Conservation (phyloP, 2,797 vertebrate genomes). For the Darevskia mixta region DNA sequence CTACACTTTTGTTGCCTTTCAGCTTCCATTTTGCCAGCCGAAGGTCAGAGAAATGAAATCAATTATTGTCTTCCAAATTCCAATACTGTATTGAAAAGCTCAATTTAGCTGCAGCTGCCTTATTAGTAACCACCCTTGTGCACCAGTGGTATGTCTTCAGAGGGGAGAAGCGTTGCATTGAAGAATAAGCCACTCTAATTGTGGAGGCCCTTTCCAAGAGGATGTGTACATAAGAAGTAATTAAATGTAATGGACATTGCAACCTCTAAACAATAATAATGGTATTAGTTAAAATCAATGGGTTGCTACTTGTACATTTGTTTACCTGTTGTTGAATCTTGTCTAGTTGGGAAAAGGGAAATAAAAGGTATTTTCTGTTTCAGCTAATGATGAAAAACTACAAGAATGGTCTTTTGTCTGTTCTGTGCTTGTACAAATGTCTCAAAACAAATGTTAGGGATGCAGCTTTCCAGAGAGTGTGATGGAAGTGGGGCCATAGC, state of each 20-base stretch:
- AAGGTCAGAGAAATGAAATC: constrained; percentile 11
- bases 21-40: background rate
- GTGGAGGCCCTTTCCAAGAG: background rate
- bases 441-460: background rate
- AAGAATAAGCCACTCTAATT: constrained; percentile 1
- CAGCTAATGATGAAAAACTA: background rate
- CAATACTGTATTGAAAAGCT: background rate
- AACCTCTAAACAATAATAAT: constrained; percentile 29
- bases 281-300: constrained; percentile 27
- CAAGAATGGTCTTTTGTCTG: background rate
- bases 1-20: constrained; percentile 10
- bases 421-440: background rate
- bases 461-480: background rate
- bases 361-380: background rate
- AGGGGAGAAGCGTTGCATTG: background rate
- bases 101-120: background rate
- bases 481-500: background rate
- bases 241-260: constrained; percentile 1
- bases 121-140: background rate
- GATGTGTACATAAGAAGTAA: constrained; percentile 2
- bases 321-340: background rate
- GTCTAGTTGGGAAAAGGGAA: background rate
- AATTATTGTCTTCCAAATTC: constrained; percentile 3
- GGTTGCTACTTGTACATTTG: background rate
- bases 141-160: background rate